Base-by-base conservation (phyloP, 1,140 invertebrate species). In the Planococcus citri region DNA sequence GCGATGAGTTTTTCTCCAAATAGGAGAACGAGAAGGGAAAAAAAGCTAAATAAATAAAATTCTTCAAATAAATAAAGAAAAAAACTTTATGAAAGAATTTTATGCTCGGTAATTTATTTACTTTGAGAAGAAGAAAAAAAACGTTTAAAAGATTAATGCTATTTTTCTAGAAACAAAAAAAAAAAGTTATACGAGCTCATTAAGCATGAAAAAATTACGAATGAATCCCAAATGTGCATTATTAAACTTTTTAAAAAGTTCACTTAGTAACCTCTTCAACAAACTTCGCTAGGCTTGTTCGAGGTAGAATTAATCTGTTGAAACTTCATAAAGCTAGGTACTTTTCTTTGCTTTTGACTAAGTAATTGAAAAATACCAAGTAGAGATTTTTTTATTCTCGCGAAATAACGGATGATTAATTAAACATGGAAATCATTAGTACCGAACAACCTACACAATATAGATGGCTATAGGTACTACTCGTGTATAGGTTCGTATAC, bases 11-110 rank as follows among this genome's bases (percentile, higher is more conserved):
- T 51, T 51, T 51, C 12, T n/a, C n/a, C n/a, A n/a, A n/a, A n/a
- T n/a, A n/a, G n/a, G n/a, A n/a, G n/a, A n/a, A n/a, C n/a, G n/a
- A n/a, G n/a, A n/a, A n/a, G n/a, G n/a, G n/a, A n/a, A n/a, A 51
- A 51, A 51, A 51, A 51, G 41, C n/a, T 51, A 51, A 51, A 51
- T 51, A 51, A 51, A 51, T 51, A 51, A 51, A 51, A 51, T 51
- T 51, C 41, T 20, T n/a, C 6, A 51, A 51, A 51, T 51, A 51
- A 33, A 33, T 33, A 51, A 51, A n/a, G n/a, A n/a, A n/a, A n/a
- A n/a, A 51, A 51, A 51, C 41, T 51, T 51, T 51, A 51, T 51
- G n/a, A 51, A 51, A 51, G 41, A 51, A 51, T 51, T 51, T 51
- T 51, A 51, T 20, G 17, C 41, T 51, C 41, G 41, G 41, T 51